Evolutionary conservation across 2,113 vertebrate species (phyloP), one percentile per base, ranked within the genome.

Genomic region (Heteronetta atricapilla): DNA sequence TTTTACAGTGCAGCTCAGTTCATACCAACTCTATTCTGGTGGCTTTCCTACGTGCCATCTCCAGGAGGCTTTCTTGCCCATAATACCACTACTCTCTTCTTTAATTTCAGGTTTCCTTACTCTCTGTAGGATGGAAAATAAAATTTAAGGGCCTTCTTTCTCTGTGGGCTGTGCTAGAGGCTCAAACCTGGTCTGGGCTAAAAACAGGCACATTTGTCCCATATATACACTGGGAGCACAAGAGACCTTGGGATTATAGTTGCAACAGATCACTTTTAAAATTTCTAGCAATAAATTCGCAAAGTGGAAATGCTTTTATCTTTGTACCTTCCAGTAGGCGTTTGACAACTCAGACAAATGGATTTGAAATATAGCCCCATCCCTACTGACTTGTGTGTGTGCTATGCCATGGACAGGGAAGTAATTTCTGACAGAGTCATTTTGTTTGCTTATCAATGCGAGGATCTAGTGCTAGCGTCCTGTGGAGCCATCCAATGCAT

Each of bases 401-500:
- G 60, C 22, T 56, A 8, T 29, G 23, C 22, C 36, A 68, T 72
- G 42, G 75, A 58, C 19, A 33, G 13, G 48, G 53, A 68, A 29
- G 31, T 16, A 53, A 46, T 34, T 81, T 56, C 53, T 44, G 21
- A 59, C 64, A 26, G 13, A 76, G 21, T 25, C 48, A 40, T 53
- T 42, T 29, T 28, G n/a, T 13, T 31, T 81, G 38, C 44, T 56
- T 46, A 20, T 4, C 4, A 19, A 40, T 33, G 25, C 20, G 72
- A n/a, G 26, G 19, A 10, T 38, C 28, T 8, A 23, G 31, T 21
- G 28, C 29, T 16, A 14, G 16, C 38, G 15, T 29, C 11, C 33
- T 19, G 11, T 16, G 19, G 44, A 74, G 76, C n/a, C 23, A 60
- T 21, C 5, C 38, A 26, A 0, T 0, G 0, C 1, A 1, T 10